Percentiles rank a stretch among this genome's conserved stretches.
Evolutionary conservation across 1,140 invertebrate species (phyloP).

Genomic region (Atta colombica): DNA sequence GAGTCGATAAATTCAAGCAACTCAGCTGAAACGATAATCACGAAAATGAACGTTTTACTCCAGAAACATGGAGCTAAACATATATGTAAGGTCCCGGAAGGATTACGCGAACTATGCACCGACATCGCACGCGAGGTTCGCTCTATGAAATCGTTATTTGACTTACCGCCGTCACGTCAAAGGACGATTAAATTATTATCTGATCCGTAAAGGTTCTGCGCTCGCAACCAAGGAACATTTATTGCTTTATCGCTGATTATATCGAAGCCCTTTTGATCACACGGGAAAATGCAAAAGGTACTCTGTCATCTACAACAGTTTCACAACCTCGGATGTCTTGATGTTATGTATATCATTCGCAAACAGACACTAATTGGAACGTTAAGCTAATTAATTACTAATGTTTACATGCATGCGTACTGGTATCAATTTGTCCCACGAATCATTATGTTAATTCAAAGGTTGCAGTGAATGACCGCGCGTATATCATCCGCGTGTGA

Average conservation of each 20-base stretch:
- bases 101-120: constrained; percentile 89
- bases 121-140: constrained; percentile 90
- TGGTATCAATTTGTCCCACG: neutral
- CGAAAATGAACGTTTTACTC: constrained; percentile 79
- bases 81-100: constrained; percentile 87
- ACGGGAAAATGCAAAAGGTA: constrained; percentile 88
- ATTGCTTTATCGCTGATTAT: constrained; percentile 90
- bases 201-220: constrained; percentile 86
- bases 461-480: constrained; percentile 12
- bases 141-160: constrained; percentile 48
- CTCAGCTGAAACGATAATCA: constrained; percentile 52
- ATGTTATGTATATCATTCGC: neutral
- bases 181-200: constrained; percentile 64
- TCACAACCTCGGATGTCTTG: neutral
- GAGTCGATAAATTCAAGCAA: constrained; percentile 57
- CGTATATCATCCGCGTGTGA: neutral
- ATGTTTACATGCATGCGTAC: constrained; percentile 1
- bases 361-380: constrained; percentile 19
- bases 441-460: constrained; percentile 37
- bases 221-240: constrained; percentile 88
- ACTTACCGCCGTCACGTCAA: constrained; percentile 39
- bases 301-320: neutral
- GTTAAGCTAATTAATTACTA: constrained; percentile 23
- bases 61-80: constrained; percentile 79
- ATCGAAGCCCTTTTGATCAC: constrained; percentile 89